Base-by-base conservation (phyloP, 2,888 invertebrate species). In the Temnothorax ravouxi region DNA sequence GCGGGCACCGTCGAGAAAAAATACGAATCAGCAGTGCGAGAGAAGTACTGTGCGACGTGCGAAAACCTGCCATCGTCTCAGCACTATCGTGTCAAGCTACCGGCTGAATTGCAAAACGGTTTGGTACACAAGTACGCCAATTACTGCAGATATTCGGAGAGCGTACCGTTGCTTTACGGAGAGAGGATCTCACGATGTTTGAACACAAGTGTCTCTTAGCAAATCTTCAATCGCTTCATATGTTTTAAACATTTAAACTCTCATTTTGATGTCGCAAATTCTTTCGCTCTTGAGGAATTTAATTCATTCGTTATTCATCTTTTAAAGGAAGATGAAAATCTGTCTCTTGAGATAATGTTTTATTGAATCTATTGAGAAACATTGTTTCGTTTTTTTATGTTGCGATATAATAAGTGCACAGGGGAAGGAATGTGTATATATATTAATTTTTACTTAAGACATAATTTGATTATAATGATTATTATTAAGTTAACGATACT, bases 91-190 rank as follows among this genome's bases (percentile, higher is more conserved):
- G 52, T 71, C 25, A 34, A 54, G 9, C 84, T 72, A 47, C 50
- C 61, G 52, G 62, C 61, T 61, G 21, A 66, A 69, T 50, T 38
- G 18, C 47, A 15, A n/a, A 47, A 56, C 52, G 77, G 38, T 66
- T 71, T 64, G 59, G 85, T 59, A 25, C 64, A 81, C 44, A 83
- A 88, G 38, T 84, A 85, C 84, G 74, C 61, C 41, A 86, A 84
- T 62, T 72, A 71, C 74, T 62, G 71, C 71, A 83, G 76, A 64
- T 87, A 85, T 84, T 88, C 92, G 38, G 92, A 93, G 72, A 93
- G 91, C 52, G 87, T 89, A 71, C 93, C 93, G 18, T 86, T 93
- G 29, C 85, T 92, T 44, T 54, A 85, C 38, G 67, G 62, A 47
- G 77, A 85, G 67, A 81, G 69, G 41, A 67, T 64, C 29, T 44